Evolutionary conservation across 2,113 vertebrate genomes (phyloP), one percentile per base, ranked within the genome.

Genomic region (Halichoeres trimaculatus): DNA sequence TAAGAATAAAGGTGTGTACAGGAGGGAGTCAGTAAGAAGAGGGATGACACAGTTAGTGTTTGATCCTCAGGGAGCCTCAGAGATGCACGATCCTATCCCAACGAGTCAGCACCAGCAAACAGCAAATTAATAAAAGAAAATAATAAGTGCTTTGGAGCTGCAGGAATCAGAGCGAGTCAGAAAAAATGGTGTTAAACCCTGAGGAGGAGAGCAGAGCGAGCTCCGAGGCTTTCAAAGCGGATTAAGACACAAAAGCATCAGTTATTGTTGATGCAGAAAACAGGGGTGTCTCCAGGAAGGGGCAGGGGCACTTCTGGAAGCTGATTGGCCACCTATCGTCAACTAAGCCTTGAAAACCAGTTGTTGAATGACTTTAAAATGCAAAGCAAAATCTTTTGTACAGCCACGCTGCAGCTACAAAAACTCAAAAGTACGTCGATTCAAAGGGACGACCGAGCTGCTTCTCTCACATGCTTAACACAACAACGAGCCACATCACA

Each of bases 51-150:
- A 58, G 30, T 51, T 48, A 43, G 61, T 66, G 64, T 60, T 23
- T 64, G 61, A 54, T 59, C 79, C 40, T 40, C 50, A 20, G 55
- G 45, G 47, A 77, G 19, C 60, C 63, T 74, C 45, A 22, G 10
- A 72, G 22, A 12, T 2, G 26, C 26, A 51, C 41, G 61, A 47
- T 79, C 34, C 35, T 23, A 74, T 30, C 30, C 71, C 5, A 26
- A 47, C n/a, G 5, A 80, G 57, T 76, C 68, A 71, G 69, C 50
- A 20, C 55, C 45, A 72, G 34, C 74, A 63, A 69, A 75, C 55
- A 65, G 55, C 54, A 69, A 71, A 78, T 64, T 40, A 77, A 59
- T 45, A 1, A 72, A 75, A 64, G 10, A 40, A 72, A 63, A 36
- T 34, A 47, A 6, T 30, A 30, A 30, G 30, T 30, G 36, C 48